A percentile compares a stretch with the other conserved stretches of the same genome.
These are phyloP conservation scores for Myrmecophaga tridactyla DNA, from an alignment of 2,113 vertebrate species.

Conservation along the genomic window DNA sequence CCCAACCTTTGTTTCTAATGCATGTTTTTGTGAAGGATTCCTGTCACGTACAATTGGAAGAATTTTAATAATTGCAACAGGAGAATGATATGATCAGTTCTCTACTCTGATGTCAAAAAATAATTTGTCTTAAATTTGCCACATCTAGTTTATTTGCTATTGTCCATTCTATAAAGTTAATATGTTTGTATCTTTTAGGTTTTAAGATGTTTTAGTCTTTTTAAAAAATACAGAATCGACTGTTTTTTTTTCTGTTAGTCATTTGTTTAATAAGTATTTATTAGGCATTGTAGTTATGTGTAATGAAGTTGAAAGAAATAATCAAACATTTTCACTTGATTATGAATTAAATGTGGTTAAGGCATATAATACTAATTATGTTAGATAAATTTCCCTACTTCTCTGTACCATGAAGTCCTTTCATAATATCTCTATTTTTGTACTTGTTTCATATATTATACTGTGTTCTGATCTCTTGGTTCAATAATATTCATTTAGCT, in stretches of 20 bases:
- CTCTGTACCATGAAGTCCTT: neutral
- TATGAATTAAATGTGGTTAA: slow-evolving; percentile 32
- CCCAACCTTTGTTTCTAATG: no score
- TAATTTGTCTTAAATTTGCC: neutral
- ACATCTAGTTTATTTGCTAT: neutral
- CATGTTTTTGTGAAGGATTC: neutral
- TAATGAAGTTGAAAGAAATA: neutral
- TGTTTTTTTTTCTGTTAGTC: neutral
- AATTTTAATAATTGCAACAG: neutral
- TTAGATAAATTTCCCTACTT: neutral
- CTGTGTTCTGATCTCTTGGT: neutral
- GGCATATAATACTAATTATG: neutral
- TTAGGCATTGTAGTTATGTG: neutral
- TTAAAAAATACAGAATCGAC: neutral
- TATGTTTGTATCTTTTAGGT: neutral
- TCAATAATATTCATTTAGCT: slow-evolving; percentile 20
- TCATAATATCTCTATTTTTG: neutral
- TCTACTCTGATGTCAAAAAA: neutral
- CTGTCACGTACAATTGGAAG: neutral
- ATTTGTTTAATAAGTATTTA: neutral
- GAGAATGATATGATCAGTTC: neutral
- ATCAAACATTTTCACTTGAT: neutral
- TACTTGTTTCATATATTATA: neutral
- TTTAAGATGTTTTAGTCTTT: neutral
- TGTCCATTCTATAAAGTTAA: neutral